Percentiles rank a stretch among this genome's conserved stretches.
Evolutionary conservation across 2,113 vertebrate genomes (phyloP).

Genomic region (Actenoides hombroni): DNA sequence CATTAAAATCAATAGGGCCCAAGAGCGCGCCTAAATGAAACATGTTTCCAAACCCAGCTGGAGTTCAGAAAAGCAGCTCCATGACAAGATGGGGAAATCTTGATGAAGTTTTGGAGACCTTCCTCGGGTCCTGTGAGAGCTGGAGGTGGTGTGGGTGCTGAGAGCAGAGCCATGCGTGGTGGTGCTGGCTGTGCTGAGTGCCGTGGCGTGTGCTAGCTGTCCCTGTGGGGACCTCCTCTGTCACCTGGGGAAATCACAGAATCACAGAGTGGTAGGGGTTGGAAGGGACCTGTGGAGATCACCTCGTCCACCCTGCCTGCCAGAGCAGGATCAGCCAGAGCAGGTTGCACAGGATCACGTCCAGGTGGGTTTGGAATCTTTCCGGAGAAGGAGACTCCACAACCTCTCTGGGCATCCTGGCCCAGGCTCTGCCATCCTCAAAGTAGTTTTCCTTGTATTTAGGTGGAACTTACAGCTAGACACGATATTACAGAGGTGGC

Average conservation of each 20-base stretch:
- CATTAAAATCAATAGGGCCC: conserved; percentile 27
- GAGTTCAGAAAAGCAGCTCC: not conserved
- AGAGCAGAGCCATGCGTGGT: not conserved
- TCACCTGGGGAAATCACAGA: not conserved
- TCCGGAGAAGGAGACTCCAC: not conserved
- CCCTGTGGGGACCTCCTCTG: not conserved
- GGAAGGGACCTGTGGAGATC: not conserved
- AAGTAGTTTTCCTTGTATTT: not conserved
- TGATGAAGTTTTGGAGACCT: not conserved
- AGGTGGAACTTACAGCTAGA: not conserved
- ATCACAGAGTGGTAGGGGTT: not conserved
- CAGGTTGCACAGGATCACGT: not conserved
- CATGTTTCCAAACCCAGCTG: not conserved
- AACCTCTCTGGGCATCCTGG: not conserved
- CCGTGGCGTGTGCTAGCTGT: rapidly evolving
- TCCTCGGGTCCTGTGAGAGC: rapidly evolving
- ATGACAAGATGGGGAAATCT: rapidly evolving
- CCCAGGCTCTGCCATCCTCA: not conserved
- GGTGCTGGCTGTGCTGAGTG: not conserved
- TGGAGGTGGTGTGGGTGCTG: not conserved
- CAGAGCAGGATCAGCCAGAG: not conserved
- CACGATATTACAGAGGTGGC: too few relatives aligned
- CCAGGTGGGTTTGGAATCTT: not conserved
- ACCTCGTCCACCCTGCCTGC: not conserved
- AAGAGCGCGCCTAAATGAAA: not conserved